These are phyloP conservation scores for Plutella xylostella DNA, from an alignment of 2,888 invertebrate species.

Conservation along the genomic window DNA sequence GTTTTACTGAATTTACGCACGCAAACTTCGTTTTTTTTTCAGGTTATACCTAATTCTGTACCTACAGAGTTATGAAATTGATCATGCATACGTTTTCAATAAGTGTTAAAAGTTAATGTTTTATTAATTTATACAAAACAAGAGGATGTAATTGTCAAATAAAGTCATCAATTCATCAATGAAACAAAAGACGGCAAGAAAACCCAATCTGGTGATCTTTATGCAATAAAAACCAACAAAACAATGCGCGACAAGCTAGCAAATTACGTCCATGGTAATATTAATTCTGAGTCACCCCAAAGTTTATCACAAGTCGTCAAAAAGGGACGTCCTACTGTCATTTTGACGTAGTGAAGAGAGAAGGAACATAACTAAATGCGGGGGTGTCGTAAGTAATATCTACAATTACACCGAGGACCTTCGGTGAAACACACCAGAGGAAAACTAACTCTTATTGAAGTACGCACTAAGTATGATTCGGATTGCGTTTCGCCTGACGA, in stretches of 20 bases:
- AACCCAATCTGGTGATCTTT: no score
- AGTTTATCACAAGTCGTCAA: conserved; percentile 41
- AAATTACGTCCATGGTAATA: conserved; percentile 51
- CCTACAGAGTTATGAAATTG: no score
- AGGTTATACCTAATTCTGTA: no score
- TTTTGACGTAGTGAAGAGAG: conserved; percentile 29
- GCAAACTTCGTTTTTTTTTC: no score
- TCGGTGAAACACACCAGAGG: conserved; percentile 8
- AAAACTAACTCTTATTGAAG: background rate
- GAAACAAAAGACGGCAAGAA: no score
- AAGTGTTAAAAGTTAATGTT: no score
- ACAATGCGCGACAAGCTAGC: conserved; percentile 45
- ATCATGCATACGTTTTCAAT: no score
- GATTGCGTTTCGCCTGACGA: conserved; percentile 20
- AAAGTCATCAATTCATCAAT: no score
- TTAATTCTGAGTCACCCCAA: conserved; percentile 54
- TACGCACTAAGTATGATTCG: background rate
- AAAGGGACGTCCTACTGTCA: conserved; percentile 28
- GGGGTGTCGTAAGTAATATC: conserved; percentile 59
- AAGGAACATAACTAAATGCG: conserved; percentile 43
- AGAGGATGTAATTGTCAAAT: no score
- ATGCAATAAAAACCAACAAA: no score
- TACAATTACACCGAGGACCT: conserved; percentile 43
- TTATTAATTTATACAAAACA: no score
- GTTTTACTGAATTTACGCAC: no score